Evolutionary conservation across 2,113 vertebrate genomes (phyloP).

Genomic region (Dipodomys spectabilis): DNA sequence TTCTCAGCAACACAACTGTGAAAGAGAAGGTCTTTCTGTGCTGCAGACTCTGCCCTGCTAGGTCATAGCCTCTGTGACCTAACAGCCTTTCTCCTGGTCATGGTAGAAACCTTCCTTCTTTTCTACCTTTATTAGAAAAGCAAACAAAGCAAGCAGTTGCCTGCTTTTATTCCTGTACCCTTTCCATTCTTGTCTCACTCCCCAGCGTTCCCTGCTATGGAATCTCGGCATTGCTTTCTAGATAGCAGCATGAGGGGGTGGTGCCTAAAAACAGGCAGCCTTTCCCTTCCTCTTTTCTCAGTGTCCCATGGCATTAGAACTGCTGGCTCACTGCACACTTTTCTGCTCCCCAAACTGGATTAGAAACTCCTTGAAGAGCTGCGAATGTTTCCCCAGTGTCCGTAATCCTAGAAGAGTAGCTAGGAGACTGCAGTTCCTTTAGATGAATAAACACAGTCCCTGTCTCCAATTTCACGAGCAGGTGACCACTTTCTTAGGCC

Average conservation of each 20-base stretch:
- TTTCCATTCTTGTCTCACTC: neutral
- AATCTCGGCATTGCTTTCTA: neutral
- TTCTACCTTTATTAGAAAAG: neutral
- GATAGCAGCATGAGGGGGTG: neutral
- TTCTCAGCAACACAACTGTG: neutral
- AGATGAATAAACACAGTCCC: neutral
- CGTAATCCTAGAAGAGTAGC: neutral
- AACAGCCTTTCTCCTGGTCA: neutral
- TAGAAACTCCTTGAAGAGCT: neutral
- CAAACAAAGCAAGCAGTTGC: neutral
- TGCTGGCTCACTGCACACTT: neutral
- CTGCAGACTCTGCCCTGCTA: neutral
- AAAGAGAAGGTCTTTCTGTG: neutral
- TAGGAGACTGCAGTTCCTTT: neutral
- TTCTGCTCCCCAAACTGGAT: neutral
- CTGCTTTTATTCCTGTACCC: neutral
- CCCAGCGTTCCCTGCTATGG: neutral
- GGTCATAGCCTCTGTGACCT: neutral
- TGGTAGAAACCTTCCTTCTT: neutral
- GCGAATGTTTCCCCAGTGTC: neutral
- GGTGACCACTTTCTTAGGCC: neutral
- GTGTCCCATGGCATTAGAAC: neutral
- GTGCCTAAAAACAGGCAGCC: neutral
- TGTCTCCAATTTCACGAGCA: neutral
- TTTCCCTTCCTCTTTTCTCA: neutral